Evolutionary conservation across 1,140 invertebrate species (phyloP).

Genomic region (Halesus radiatus): DNA sequence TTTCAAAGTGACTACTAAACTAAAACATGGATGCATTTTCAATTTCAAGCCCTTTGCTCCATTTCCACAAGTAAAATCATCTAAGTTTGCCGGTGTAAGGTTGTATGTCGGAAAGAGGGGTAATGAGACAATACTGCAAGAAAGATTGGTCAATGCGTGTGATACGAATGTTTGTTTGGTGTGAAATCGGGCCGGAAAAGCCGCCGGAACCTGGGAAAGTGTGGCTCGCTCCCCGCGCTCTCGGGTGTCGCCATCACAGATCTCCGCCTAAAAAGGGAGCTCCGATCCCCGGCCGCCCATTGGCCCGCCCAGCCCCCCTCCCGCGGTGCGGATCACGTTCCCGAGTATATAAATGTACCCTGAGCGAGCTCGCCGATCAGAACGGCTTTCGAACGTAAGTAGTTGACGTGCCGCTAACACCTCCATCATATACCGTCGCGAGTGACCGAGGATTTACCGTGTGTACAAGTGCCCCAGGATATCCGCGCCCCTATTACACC

Average conservation of each 20-base stretch:
- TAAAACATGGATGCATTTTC: too few relatives aligned
- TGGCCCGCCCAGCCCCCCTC: constrained; percentile 57
- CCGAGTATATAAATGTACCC: constrained; percentile 87
- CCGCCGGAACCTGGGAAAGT: constrained; percentile 34
- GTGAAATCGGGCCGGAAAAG: constrained; percentile 23
- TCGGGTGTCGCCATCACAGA: constrained; percentile 51
- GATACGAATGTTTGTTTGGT: background rate
- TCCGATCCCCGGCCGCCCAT: constrained; percentile 64
- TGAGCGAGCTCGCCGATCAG: constrained; percentile 81
- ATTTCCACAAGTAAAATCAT: too few relatives aligned
- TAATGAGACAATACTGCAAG: too few relatives aligned
- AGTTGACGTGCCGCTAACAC: constrained; percentile 61
- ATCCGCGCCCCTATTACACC: constrained; percentile 47
- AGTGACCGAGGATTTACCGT: constrained; percentile 53
- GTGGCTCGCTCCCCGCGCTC: constrained; percentile 29
- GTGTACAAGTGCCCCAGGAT: constrained; percentile 49
- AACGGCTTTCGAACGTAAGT: constrained; percentile 90
- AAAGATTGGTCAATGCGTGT: background rate
- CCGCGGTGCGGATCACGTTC: constrained; percentile 81
- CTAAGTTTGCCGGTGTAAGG: too few relatives aligned
- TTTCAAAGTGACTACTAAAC: too few relatives aligned
- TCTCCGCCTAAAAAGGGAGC: constrained; percentile 79
- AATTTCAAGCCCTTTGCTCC: too few relatives aligned
- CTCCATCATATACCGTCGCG: constrained; percentile 53
- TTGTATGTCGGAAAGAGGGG: too few relatives aligned